Conservation (phyloP, 1,140 invertebrate species). For the Chrysopa pallens region DNA sequence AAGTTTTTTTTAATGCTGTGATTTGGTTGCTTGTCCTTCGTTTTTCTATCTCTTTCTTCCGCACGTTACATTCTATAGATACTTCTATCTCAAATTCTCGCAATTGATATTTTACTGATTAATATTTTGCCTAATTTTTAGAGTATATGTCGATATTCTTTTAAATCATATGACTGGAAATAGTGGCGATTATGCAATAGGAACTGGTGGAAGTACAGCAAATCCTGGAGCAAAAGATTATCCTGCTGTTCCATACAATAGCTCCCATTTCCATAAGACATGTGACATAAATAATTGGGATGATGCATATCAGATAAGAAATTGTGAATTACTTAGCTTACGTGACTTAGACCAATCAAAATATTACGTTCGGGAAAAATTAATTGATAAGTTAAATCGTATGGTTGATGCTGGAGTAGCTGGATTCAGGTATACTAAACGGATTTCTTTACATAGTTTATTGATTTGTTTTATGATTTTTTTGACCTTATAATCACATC, state of each 20-base stretch:
- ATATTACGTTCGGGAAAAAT: conserved; percentile 45
- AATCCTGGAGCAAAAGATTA: conserved; percentile 25
- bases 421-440: conserved; percentile 29
- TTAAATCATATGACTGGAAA: conserved; percentile 80
- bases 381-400: conserved; percentile 49
- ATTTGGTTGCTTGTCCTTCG: no score
- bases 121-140: conserved; percentile 19
- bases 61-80: no score
- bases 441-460: no score
- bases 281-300: conserved; percentile 31
- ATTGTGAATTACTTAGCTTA: conserved; percentile 53
- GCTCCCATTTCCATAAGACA: conserved; percentile 32
- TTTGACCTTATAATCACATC: no score
- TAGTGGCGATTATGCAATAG: conserved; percentile 19
- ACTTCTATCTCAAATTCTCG: no score
- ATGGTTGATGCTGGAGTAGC: conserved; percentile 61
- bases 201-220: conserved; percentile 36
- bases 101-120: no score
- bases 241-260: conserved; percentile 33
- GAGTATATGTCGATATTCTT: conserved; percentile 71
- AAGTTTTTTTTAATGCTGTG: no score
- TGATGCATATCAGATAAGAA: conserved; percentile 33
- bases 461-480: no score
- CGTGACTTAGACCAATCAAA: conserved; percentile 48
- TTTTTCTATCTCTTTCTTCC: no score